phyloP scores from a whole-genome alignment of 2,888 invertebrate species.

The Eilema griseolum region DNA sequence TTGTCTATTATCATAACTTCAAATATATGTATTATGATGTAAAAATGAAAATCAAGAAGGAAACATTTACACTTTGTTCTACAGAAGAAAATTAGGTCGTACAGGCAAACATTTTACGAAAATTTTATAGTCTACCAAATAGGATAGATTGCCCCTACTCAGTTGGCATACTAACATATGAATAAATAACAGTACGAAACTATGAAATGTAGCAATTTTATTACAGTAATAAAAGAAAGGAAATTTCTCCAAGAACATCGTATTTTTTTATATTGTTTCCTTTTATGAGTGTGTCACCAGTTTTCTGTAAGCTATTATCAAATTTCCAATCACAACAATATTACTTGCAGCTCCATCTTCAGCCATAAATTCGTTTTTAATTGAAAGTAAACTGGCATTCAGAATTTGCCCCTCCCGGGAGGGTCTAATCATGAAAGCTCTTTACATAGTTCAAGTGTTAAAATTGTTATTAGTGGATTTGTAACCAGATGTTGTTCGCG shows the following conservation, averaged over 20 bases:
- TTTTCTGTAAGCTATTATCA: conserved; percentile 46
- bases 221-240: conserved; percentile 64
- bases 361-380: neutral
- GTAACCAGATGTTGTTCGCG: no score
- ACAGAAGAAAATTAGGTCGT: neutral
- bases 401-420: no score
- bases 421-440: no score
- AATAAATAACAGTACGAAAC: conserved; percentile 47
- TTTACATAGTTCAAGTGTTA: no score
- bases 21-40: no score
- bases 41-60: neutral
- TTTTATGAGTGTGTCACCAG: conserved; percentile 61
- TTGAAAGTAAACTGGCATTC: neutral
- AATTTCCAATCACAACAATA: conserved; percentile 29
- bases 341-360: neutral
- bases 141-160: neutral
- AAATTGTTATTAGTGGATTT: no score
- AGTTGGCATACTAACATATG: conserved; percentile 36
- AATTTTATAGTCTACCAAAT: neutral
- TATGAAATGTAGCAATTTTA: conserved; percentile 63
- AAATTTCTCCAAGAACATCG: conserved; percentile 57
- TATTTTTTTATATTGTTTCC: conserved; percentile 55
- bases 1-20: no score
- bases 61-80: no score
- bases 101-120: neutral